Evolutionary conservation across 1,140 invertebrate species (phyloP), one percentile per base, ranked within the genome.

Genomic region (Trialeurodes vaporariorum): DNA sequence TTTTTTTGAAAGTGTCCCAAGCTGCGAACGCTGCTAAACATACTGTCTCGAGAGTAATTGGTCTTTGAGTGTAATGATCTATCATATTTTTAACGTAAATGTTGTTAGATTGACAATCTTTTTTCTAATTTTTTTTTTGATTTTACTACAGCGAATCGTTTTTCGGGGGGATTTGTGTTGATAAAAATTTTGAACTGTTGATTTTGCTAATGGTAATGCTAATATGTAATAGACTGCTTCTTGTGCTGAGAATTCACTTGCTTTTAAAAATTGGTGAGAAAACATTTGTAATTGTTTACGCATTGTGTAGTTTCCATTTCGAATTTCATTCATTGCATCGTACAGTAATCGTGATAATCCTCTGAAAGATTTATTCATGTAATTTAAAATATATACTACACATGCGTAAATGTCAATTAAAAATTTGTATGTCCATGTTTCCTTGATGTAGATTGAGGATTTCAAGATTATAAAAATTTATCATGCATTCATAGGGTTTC

Each of bases 401-500:
- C 74, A 74, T n/a, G 72, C 70, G 65, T 73, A 75, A 26, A 71
- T 59, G 63, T 75, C 75, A 24, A 74, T n/a, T 64, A n/a, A 76
- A 67, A 65, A 70, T 74, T 63, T 76, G 76, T 34, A 76, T 74
- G 61, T 76, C 76, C 70, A 76, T 73, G 62, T 77, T 76, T 21
- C 70, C 74, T 59, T 62, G 27, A 67, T 71, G 74, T 25, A 74
- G 49, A 9, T 67, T 23, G 34, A 75, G 61, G 12, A 77, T 68
- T 67, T 68, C 68, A 49, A 23, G 65, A 67, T 73, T 75, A 62
- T 73, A 77, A 59, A 69, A 60, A 70, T 77, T 77, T 21, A 75
- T 67, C 25, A 63, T 73, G 22, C 23, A 27, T 2, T 73, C 73
- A 25, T 71, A 59, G 13, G 65, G 63, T 25, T 26, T 27, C 27